Base-by-base conservation (phyloP, 2,797 vertebrate genomes). In the Anguilla pacifica region DNA sequence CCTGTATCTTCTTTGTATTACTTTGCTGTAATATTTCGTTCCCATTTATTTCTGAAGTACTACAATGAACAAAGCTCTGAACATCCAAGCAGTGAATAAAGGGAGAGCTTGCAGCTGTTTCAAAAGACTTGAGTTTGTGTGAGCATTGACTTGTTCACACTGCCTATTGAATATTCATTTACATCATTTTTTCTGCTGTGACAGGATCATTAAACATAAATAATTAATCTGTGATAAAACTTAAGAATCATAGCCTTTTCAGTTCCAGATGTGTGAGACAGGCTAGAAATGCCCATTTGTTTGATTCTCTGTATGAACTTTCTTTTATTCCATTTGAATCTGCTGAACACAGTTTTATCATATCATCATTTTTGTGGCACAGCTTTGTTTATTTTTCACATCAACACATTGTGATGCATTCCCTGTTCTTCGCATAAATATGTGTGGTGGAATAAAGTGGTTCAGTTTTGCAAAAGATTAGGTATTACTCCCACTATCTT, bases 401-500 rank as follows among this genome's bases (percentile, higher is more conserved):
- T 2, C 53, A 55, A 5, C 31, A 6, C 15, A 49, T 84, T 43
- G 19, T 28, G 13, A 28, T 87, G 31, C 70, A 28, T 70, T 83
- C 43, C 3, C 49, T 61, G 51, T 53, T 53, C 7, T 57, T 83
- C 51, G 25, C 64, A 35, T 49, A 7, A 13, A 43, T 49, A 35
- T 51, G 3, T 70, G 51, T 79, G 79, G 3, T 43, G 81, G 19
- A 70, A 46, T 39, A 53, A 87, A 83, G 84, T 87, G 82, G 64
- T 88, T 89, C 59, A 85, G 35, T 91, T 49, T 90, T 86, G 92
- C 92, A 91, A 89, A 94, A 95, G 96, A 46, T 46, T 95, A 96
- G 91, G 86, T 46, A 84, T 91, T 86, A 87, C 79, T 85, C 83
- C 90, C 85, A 91, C 72, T 87, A 87, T 88, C 90, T 91, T 91